Evolutionary conservation across 2,888 invertebrate species (phyloP).

Genomic region (Portevinia maculata): DNA sequence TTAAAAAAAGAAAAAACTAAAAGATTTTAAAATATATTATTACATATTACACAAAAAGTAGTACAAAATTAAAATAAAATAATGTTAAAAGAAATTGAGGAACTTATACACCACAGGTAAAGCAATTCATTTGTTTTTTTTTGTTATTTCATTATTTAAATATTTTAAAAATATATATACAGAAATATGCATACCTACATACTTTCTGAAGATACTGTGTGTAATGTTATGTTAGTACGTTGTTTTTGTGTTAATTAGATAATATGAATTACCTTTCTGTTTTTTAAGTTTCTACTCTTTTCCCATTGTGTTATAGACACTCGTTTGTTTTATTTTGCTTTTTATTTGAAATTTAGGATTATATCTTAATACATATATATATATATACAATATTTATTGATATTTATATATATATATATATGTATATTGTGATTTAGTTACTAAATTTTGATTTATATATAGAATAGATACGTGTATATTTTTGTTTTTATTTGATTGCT

Average conservation of each 20-base stretch:
- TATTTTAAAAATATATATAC: slow-evolving; percentile 56
- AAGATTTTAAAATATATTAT: slow-evolving; percentile 56
- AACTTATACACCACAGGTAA: slow-evolving; percentile 82
- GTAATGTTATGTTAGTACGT: slow-evolving; percentile 58
- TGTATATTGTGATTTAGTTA: slow-evolving; percentile 28
- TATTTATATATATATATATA: slow-evolving; percentile 33
- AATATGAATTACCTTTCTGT: slow-evolving; percentile 14
- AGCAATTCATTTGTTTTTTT: slow-evolving; percentile 77
- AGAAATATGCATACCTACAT: slow-evolving; percentile 51
- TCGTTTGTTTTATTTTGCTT: slow-evolving; percentile 35
- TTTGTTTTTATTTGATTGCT: slow-evolving; percentile 58
- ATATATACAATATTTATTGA: slow-evolving; percentile 10
- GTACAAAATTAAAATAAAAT: slow-evolving; percentile 63
- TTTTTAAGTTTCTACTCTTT: slow-evolving; percentile 57
- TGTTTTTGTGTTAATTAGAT: slow-evolving; percentile 32
- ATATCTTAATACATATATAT: slow-evolving; percentile 66
- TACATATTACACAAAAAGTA: slow-evolving; percentile 65
- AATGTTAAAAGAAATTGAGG: slow-evolving; percentile 77
- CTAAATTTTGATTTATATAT: slow-evolving; percentile 65
- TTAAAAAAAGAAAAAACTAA: slow-evolving; percentile 34
- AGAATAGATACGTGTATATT: slow-evolving; percentile 46
- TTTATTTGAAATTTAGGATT: slow-evolving; percentile 61
- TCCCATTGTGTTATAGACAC: slow-evolving; percentile 64
- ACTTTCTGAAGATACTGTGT: slow-evolving; percentile 65
- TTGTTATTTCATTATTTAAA: slow-evolving; percentile 39